phyloP scores from a whole-genome alignment of 2,797 vertebrate species.

The Lagodon rhomboides region DNA sequence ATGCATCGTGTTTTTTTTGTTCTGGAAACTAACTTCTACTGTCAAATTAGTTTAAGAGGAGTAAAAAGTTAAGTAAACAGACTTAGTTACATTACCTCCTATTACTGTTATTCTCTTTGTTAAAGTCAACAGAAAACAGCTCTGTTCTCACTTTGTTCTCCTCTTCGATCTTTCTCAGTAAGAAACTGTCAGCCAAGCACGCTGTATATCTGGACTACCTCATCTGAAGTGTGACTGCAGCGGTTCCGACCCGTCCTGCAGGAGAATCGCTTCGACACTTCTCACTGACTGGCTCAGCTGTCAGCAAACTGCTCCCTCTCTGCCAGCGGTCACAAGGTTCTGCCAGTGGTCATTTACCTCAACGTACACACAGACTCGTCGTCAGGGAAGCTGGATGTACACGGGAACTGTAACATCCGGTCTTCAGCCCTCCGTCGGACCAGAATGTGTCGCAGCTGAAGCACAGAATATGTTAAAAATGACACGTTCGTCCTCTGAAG shows the following conservation, averaged over 20 bases:
- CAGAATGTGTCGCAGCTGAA: slow-evolving; percentile 33
- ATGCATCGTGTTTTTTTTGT: no score
- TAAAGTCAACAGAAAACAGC: neutral
- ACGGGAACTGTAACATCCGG: slow-evolving; percentile 19
- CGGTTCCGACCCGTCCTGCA: slow-evolving; percentile 48
- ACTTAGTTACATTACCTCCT: no score
- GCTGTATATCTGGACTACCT: slow-evolving; percentile 84
- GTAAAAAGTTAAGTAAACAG: no score
- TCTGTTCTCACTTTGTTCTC: neutral
- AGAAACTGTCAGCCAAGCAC: slow-evolving; percentile 62
- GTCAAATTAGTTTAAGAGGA: no score
- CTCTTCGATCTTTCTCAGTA: slow-evolving; percentile 68
- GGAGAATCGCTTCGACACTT: slow-evolving; percentile 54
- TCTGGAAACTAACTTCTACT: no score
- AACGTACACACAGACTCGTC: slow-evolving; percentile 25
- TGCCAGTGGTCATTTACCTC: slow-evolving; percentile 68
- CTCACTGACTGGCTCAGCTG: slow-evolving; percentile 40
- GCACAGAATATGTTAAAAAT: slow-evolving; percentile 19
- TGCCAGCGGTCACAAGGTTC: slow-evolving; percentile 33
- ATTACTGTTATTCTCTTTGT: neutral
- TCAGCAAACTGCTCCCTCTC: slow-evolving; percentile 41
- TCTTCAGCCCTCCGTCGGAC: neutral
- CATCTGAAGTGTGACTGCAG: slow-evolving; percentile 78
- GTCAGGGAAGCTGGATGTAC: slow-evolving; percentile 35
- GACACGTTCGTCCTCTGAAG: slow-evolving; percentile 12